Evolutionary conservation across 2,888 invertebrate genomes (phyloP), one percentile per base, ranked within the genome.

Genomic region (Ormyrus rosae): DNA sequence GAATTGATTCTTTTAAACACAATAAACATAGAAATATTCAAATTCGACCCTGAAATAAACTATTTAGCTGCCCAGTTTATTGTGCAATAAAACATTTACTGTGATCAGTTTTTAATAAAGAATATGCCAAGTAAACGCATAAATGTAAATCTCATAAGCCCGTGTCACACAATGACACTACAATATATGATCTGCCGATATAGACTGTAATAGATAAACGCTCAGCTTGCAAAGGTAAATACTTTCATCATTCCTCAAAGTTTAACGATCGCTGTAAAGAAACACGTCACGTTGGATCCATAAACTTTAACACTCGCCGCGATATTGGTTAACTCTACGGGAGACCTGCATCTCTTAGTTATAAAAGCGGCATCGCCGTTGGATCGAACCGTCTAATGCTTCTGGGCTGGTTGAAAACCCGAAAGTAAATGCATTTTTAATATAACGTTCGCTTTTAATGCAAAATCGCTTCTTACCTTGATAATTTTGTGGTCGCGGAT

Each of bases 401-500:
- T 34, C 34, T 9, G 48, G 5, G 58, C n/a, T 34, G 61, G 60
- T 61, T 58, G 56, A 58, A 70, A 71, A 71, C 50, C 6, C n/a
- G 7, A 63, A 72, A 13, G 34, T 4, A 34, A 34, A 34, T 3
- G 4, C 4, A 34, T 34, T 5, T 0, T 55, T 10, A 8, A 70
- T 45, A 10, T 8, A 46, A 56, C 9, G 7, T n/a, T 45, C 55
- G 6, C 55, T 55, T 19, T 45, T 5, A 46, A 58, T 6, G 34
- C 34, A 3, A 34, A 34, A 6, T 65, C 3, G 91, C 93, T 34
- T 34, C 34, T 92, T 91, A 96, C 97, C 94, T 96, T 95, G 87
- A 97, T 97, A 86, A 96, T 95, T 87, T 95, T 94, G 88, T 96
- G 97, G 92, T 97, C 97, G 89, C 96, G 94, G 86, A 96, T 94